Percentiles rank a stretch among this genome's conserved stretches.
Evolutionary conservation across 2,888 invertebrate genomes (phyloP).

Genomic region (Shargacucullia verbasci): DNA sequence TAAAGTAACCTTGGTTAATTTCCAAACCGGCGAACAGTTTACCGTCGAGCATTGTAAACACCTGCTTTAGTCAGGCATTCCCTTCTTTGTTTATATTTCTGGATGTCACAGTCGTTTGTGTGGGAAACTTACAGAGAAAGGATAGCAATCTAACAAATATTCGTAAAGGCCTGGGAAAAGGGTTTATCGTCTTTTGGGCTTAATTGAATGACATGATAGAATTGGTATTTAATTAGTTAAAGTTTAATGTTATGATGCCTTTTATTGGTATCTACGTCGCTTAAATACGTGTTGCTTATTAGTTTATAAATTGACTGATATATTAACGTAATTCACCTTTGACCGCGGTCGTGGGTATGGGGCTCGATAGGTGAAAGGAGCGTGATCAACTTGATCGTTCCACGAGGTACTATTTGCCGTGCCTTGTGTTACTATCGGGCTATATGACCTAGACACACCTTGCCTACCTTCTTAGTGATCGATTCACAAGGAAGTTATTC

Average conservation of each 20-base stretch:
- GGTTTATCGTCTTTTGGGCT: conserved; percentile 3
- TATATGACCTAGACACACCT: conserved; percentile 43
- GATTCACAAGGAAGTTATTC: conserved; percentile 28
- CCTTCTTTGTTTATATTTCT: conserved; percentile 65
- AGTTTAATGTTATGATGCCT: not conserved
- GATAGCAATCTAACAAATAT: conserved; percentile 36
- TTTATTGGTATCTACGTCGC: conserved; percentile 8
- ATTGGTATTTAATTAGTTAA: no score
- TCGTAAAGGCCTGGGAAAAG: not conserved
- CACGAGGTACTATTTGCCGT: conserved; percentile 40
- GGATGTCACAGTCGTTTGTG: conserved; percentile 52
- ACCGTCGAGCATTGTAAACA: conserved; percentile 73
- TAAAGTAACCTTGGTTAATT: conserved; percentile 68
- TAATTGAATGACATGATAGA: not conserved
- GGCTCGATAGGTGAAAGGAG: conserved; percentile 78
- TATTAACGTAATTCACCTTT: conserved; percentile 72
- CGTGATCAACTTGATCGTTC: conserved; percentile 50
- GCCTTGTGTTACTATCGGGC: conserved; percentile 23
- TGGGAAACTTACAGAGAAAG: conserved; percentile 21
- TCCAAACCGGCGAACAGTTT: conserved; percentile 68
- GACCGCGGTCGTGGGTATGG: conserved; percentile 75
- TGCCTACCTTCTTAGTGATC: conserved; percentile 8
- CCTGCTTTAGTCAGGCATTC: conserved; percentile 67
- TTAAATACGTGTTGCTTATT: conserved; percentile 17
- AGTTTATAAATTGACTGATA: conserved; percentile 34